These are phyloP conservation scores for Drosophila tsacasi DNA, from an alignment of 1,140 invertebrate genomes.

Conservation along the genomic window DNA sequence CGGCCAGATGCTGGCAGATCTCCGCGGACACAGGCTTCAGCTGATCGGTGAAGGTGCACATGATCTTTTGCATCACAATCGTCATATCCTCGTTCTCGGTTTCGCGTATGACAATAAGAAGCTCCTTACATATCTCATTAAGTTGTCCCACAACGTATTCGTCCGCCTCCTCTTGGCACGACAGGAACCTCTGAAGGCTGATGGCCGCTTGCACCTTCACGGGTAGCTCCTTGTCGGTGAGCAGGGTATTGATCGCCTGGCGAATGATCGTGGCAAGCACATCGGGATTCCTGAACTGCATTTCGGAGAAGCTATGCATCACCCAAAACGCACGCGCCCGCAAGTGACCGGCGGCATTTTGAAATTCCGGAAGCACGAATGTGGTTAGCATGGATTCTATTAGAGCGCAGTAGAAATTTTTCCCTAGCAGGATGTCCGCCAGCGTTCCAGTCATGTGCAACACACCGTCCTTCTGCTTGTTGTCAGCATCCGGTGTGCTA, in stretches of 20 bases:
- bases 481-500: constrained; percentile 87
- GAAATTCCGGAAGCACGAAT: constrained; percentile 97
- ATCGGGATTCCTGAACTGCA: constrained; percentile 94
- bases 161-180: constrained; percentile 93
- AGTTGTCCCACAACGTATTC: constrained; percentile 94
- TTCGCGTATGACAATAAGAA: constrained; percentile 95
- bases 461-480: constrained; percentile 97
- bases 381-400: constrained; percentile 96
- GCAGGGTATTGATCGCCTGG: constrained; percentile 91
- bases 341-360: constrained; percentile 94
- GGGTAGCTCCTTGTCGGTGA: constrained; percentile 96
- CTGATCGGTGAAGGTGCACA: constrained; percentile 96
- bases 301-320: constrained; percentile 95
- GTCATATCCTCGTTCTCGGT: constrained; percentile 99
- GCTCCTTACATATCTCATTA: constrained; percentile 92
- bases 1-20: constrained; percentile 96
- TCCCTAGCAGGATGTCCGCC: constrained; percentile 95
- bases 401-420: constrained; percentile 96
- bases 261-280: constrained; percentile 93
- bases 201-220: constrained; percentile 99
- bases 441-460: constrained; percentile 98
- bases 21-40: constrained; percentile 97
- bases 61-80: constrained; percentile 97
- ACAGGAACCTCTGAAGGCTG: constrained; percentile 95
- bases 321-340: constrained; percentile 98